phyloP scores from a whole-genome alignment of 2,113 vertebrate genomes.

The Passer montanus region DNA sequence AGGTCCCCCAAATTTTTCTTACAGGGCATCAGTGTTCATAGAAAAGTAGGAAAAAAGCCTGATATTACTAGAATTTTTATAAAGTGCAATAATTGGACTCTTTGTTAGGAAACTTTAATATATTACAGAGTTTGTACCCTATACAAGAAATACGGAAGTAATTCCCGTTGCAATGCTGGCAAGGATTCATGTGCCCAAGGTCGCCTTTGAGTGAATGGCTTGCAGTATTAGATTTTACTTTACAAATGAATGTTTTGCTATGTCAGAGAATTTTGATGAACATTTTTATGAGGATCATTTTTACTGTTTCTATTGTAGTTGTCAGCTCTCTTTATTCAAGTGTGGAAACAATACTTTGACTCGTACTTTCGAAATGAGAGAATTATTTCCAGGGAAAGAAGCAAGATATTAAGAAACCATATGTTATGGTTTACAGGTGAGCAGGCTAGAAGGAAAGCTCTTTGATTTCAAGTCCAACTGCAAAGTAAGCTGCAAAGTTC shows the following conservation, averaged over 20 bases:
- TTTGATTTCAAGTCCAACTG: conserved; percentile 35
- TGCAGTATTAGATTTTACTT: conserved; percentile 57
- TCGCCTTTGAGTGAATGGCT: conserved; percentile 35
- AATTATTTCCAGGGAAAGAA: conserved; percentile 37
- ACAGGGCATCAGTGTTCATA: conserved; percentile 37
- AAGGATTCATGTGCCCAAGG: conserved; percentile 3
- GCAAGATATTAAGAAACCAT: conserved; percentile 35
- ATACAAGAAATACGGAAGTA: conserved; percentile 29
- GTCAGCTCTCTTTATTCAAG: conserved; percentile 49
- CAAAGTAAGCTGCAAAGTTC: conserved; percentile 48
- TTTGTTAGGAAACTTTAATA: conserved; percentile 72
- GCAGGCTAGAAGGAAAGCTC: conserved; percentile 7
- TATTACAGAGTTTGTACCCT: conserved; percentile 60
- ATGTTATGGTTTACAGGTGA: conserved; percentile 13
- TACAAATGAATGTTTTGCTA: conserved; percentile 75
- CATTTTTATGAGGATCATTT: conserved; percentile 75
- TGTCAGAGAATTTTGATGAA: conserved; percentile 72
- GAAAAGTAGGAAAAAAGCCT: conserved; percentile 70
- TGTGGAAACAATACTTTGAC: conserved; percentile 61
- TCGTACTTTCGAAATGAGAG: conserved; percentile 57
- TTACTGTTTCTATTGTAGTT: conserved; percentile 73
- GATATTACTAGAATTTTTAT: conserved; percentile 66
- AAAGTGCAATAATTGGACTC: conserved; percentile 74
- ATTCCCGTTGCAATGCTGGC: conserved; percentile 41
- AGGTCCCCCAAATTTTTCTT: conserved; percentile 44